Percentiles rank a stretch among this genome's conserved stretches.
Evolutionary conservation across 2,888 invertebrate genomes (phyloP).

Genomic region (Oxyteleia sp.): DNA sequence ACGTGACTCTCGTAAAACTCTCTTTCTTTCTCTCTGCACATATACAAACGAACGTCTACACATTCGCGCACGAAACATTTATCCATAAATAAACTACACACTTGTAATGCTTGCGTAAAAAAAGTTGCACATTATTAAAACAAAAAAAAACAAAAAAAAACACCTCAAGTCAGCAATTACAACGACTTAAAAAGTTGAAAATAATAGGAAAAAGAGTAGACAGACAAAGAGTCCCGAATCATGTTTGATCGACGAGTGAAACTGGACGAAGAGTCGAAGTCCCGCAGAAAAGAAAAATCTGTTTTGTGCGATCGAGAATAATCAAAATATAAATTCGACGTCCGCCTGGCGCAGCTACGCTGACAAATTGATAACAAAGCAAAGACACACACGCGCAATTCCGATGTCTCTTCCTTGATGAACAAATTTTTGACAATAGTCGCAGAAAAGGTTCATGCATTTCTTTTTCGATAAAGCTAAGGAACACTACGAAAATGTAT

Average conservation of each 20-base stretch:
- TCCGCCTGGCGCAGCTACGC: slow-evolving; percentile 42
- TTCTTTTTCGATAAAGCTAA: background rate
- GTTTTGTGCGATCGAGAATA: slow-evolving; percentile 63
- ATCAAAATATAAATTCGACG: slow-evolving; percentile 28
- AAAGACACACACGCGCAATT: slow-evolving; percentile 25
- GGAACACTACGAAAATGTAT: background rate
- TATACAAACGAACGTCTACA: slow-evolving; percentile 54
- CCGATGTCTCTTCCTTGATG: slow-evolving; percentile 21
- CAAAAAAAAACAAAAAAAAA: background rate
- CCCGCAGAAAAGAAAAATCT: slow-evolving; percentile 19
- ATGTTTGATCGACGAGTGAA: slow-evolving; percentile 41
- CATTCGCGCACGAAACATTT: slow-evolving; percentile 57
- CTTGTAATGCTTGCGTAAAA: slow-evolving; percentile 51
- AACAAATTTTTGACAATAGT: background rate
- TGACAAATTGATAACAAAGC: slow-evolving; percentile 44
- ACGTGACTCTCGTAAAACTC: slow-evolving; percentile 38
- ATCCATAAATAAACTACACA: slow-evolving; percentile 60
- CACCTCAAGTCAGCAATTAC: slow-evolving; percentile 31
- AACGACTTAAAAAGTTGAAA: background rate
- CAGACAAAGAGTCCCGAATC: slow-evolving; percentile 36
- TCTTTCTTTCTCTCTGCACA: slow-evolving; percentile 17
- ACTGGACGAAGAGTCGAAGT: slow-evolving; percentile 33
- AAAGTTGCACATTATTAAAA: slow-evolving; percentile 45
- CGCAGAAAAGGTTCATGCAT: background rate
- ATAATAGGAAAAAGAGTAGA: slow-evolving; percentile 35